Percentiles rank a stretch among this genome's conserved stretches.
Conservation (phyloP, 1,140 invertebrate genomes). For the Heterodera schachtii region DNA sequence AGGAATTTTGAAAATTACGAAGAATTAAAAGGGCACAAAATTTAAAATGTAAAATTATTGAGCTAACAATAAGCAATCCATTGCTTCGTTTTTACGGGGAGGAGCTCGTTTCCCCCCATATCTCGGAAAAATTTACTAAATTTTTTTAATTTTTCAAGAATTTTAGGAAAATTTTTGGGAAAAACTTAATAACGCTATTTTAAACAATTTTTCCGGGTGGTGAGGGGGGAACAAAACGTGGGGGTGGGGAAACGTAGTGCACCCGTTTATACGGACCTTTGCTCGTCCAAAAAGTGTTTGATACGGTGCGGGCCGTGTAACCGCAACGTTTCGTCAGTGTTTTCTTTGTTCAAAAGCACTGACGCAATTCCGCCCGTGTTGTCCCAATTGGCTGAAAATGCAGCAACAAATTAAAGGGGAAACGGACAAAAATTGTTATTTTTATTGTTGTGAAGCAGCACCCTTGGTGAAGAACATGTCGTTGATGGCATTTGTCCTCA, state of each 20-base stretch:
- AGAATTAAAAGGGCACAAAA: too few relatives aligned
- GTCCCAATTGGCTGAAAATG: conserved; percentile 52
- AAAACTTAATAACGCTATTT: not conserved
- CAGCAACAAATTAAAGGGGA: conserved; percentile 9
- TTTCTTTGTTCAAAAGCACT: conserved; percentile 49
- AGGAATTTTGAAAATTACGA: too few relatives aligned
- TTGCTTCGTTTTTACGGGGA: too few relatives aligned
- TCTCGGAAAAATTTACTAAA: not conserved
- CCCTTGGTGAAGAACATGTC: conserved; percentile 60
- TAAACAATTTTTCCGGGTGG: too few relatives aligned
- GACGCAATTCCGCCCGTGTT: conserved; percentile 57
- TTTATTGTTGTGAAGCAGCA: conserved; percentile 21
- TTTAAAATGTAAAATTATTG: too few relatives aligned
- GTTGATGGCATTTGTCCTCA: conserved; percentile 36
- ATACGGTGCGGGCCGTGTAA: conserved; percentile 52
- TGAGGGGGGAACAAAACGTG: too few relatives aligned
- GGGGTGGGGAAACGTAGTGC: too few relatives aligned
- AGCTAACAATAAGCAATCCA: too few relatives aligned
- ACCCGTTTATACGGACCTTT: not conserved
- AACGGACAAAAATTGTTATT: not conserved
- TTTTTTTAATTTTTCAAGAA: conserved; percentile 3
- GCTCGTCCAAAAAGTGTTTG: conserved; percentile 48
- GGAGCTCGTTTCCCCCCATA: too few relatives aligned
- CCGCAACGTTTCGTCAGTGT: conserved; percentile 33
- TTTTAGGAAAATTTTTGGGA: too few relatives aligned